Percentiles rank a stretch among this genome's conserved stretches.
Conservation (phyloP, 2,113 vertebrate genomes). For the Narcine bancroftii region DNA sequence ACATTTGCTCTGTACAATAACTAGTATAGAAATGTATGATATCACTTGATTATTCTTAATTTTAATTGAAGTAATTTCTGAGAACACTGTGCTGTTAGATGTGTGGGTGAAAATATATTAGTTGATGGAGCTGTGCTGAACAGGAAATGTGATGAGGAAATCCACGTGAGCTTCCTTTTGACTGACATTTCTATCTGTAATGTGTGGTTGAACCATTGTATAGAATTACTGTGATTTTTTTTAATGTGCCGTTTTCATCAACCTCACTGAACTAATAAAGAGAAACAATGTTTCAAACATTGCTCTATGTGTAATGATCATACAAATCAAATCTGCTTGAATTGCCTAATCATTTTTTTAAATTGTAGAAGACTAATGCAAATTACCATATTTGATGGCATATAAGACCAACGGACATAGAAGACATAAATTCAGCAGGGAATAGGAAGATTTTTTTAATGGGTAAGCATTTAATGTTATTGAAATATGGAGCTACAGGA, state of each 20-base stretch:
- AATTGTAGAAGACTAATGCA: neutral
- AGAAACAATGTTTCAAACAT: constrained; percentile 87
- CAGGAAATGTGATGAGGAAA: constrained; percentile 60
- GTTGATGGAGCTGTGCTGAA: constrained; percentile 76
- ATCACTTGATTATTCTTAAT: constrained; percentile 81
- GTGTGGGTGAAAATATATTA: constrained; percentile 71
- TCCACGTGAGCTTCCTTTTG: constrained; percentile 72
- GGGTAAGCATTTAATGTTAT: no score
- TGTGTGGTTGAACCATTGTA: constrained; percentile 95
- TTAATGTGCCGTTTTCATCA: constrained; percentile 95
- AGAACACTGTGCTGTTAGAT: constrained; percentile 77
- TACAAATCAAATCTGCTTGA: neutral
- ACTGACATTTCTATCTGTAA: constrained; percentile 86
- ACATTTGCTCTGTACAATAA: constrained; percentile 89
- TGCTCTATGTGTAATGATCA: constrained; percentile 16
- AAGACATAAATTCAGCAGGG: no score
- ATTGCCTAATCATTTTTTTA: neutral
- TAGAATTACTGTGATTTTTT: constrained; percentile 85
- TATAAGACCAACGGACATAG: no score
- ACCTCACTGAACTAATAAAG: constrained; percentile 98
- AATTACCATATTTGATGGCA: no score
- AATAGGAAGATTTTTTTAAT: no score
- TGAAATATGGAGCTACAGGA: no score
- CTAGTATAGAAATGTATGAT: constrained; percentile 94
- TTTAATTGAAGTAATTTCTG: constrained; percentile 78